phyloP scores from a whole-genome alignment of 2,797 vertebrate species.

The Sebastes jordani region DNA sequence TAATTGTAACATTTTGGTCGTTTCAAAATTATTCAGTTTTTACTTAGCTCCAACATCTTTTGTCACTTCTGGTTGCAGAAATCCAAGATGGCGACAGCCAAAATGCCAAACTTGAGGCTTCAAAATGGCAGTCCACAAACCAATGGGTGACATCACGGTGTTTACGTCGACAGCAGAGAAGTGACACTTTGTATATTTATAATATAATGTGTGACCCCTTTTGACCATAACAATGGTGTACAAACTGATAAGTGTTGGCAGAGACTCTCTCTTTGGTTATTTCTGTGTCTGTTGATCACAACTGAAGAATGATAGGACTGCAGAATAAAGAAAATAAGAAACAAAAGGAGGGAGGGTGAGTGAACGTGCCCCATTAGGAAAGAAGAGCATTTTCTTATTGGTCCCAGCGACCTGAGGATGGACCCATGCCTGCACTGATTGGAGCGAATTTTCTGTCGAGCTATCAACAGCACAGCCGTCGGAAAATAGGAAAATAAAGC shows the following conservation, averaged over 20 bases:
- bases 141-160: too few relatives aligned
- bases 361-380: slow-evolving; percentile 56
- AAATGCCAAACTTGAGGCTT: too few relatives aligned
- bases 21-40: too few relatives aligned
- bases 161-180: neutral
- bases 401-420: slow-evolving; percentile 51
- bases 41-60: too few relatives aligned
- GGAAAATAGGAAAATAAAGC: slow-evolving; percentile 77
- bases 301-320: slow-evolving; percentile 10
- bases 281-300: neutral
- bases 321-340: slow-evolving; percentile 30
- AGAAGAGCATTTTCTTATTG: slow-evolving; percentile 64
- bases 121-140: too few relatives aligned
- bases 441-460: slow-evolving; percentile 65
- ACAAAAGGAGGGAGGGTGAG: slow-evolving; percentile 21
- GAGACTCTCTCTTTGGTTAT: neutral
- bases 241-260: neutral
- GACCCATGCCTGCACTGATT: slow-evolving; percentile 67
- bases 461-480: slow-evolving; percentile 67
- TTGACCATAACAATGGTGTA: neutral
- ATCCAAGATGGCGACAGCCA: too few relatives aligned
- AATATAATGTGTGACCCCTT: neutral
- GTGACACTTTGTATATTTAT: neutral
- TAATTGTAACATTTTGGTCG: too few relatives aligned
- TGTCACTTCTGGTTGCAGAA: too few relatives aligned